phyloP scores from a whole-genome alignment of 2,113 vertebrate species.

The Procapra przewalskii region DNA sequence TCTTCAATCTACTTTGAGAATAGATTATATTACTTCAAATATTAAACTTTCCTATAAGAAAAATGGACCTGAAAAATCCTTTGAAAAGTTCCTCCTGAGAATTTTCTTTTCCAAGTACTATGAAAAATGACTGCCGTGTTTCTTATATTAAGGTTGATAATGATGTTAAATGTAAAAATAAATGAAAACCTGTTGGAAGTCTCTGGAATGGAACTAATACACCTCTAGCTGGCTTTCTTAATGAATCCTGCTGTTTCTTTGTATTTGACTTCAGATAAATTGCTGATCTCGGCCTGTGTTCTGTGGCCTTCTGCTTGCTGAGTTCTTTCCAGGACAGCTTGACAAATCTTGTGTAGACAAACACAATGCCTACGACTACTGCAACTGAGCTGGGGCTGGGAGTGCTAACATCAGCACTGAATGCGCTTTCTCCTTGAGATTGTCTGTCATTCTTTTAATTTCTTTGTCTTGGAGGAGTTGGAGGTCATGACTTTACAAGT shows the following conservation, averaged over 20 bases:
- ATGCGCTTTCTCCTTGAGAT: neutral
- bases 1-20: neutral
- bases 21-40: neutral
- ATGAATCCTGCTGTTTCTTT: constrained; percentile 21
- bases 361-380: neutral
- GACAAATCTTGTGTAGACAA: neutral
- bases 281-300: neutral
- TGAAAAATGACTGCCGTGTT: constrained; percentile 36
- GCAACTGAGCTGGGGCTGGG: too few species aligned
- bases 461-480: neutral
- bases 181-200: constrained; percentile 51
- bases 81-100: constrained; percentile 31
- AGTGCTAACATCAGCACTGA: neutral
- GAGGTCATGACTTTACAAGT: neutral
- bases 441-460: neutral
- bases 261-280: constrained; percentile 24
- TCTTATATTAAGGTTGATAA: constrained; percentile 36
- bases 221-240: constrained; percentile 18
- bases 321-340: neutral
- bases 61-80: neutral
- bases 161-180: constrained; percentile 50
- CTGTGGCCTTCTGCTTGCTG: neutral
- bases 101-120: neutral
- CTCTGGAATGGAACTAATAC: constrained; percentile 48
- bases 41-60: constrained; percentile 37